A percentile compares a stretch with the other conserved stretches of the same genome.
Evolutionary conservation across 2,797 vertebrate species (phyloP).

Genomic region (Onychomys torridus): DNA sequence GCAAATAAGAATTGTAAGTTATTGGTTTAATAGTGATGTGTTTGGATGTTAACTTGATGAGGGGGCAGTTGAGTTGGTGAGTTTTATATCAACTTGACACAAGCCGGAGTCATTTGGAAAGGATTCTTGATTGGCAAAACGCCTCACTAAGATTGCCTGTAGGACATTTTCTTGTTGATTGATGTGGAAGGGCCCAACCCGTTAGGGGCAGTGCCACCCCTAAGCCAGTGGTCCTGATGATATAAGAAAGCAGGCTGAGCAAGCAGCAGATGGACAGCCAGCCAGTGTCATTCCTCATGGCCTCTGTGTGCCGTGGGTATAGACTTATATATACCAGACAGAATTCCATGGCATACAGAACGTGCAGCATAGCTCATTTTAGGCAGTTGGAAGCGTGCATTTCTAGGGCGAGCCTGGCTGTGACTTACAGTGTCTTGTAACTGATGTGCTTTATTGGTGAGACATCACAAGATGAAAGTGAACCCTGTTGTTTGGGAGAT

Average conservation of each 20-base stretch:
- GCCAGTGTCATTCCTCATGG: not conserved
- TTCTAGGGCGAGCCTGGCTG: not conserved
- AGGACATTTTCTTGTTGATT: not conserved
- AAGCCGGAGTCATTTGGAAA: not conserved
- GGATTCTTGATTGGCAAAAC: not conserved
- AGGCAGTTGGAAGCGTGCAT: not conserved
- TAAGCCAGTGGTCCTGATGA: not conserved
- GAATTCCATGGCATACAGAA: not conserved
- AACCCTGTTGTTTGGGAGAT: fast-evolving
- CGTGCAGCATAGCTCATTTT: not conserved
- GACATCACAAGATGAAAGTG: not conserved
- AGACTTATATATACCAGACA: fast-evolving
- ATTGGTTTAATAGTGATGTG: not conserved
- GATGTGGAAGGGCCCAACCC: not conserved
- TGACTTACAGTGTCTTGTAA: not conserved
- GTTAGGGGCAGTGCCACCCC: not conserved
- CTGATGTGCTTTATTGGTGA: not conserved
- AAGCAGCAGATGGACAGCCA: not conserved
- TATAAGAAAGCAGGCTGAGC: not conserved
- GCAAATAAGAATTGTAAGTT: not conserved
- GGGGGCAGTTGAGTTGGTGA: not conserved
- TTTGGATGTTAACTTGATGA: not conserved
- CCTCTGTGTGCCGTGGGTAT: not conserved
- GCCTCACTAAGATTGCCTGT: not conserved
- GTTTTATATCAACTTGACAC: not conserved